phyloP scores from a whole-genome alignment of 2,797 vertebrate genomes.

The Eutrigla gurnardus region DNA sequence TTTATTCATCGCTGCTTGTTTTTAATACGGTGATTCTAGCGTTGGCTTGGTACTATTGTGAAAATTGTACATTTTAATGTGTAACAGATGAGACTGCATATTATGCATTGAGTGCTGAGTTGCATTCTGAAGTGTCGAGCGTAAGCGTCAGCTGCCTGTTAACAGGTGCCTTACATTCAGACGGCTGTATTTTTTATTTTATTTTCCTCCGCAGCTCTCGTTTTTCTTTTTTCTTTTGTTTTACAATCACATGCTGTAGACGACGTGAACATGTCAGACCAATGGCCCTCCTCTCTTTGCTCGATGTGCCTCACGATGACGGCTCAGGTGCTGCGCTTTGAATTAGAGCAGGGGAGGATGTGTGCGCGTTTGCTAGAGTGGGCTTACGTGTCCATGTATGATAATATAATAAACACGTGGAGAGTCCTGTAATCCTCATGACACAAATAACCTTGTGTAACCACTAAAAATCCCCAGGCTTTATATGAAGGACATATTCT shows the following conservation, averaged over 20 bases:
- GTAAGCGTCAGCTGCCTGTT: background rate
- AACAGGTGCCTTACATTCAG: background rate
- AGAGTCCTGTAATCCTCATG: slow-evolving; percentile 19
- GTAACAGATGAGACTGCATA: slow-evolving; percentile 17
- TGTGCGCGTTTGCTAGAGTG: background rate
- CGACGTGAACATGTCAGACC: slow-evolving; percentile 27
- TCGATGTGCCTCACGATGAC: slow-evolving; percentile 27
- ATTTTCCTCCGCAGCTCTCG: background rate
- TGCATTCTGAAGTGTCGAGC: background rate
- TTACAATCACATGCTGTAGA: background rate
- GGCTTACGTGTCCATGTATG: background rate
- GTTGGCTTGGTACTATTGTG: background rate
- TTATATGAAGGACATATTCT: slow-evolving; percentile 23
- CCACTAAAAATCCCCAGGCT: slow-evolving; percentile 24
- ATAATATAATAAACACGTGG: background rate
- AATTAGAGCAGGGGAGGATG: slow-evolving; percentile 37
- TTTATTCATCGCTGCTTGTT: background rate
- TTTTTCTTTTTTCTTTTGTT: background rate
- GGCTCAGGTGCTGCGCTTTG: slow-evolving; percentile 53
- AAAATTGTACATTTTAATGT: background rate
- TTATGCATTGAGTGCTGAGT: slow-evolving; percentile 9
- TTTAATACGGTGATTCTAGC: background rate
- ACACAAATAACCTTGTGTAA: slow-evolving; percentile 47
- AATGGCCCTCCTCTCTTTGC: slow-evolving; percentile 6
- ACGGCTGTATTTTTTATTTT: background rate